Base-by-base conservation (phyloP, 2,113 vertebrate genomes). In the Casuarius casuarius region DNA sequence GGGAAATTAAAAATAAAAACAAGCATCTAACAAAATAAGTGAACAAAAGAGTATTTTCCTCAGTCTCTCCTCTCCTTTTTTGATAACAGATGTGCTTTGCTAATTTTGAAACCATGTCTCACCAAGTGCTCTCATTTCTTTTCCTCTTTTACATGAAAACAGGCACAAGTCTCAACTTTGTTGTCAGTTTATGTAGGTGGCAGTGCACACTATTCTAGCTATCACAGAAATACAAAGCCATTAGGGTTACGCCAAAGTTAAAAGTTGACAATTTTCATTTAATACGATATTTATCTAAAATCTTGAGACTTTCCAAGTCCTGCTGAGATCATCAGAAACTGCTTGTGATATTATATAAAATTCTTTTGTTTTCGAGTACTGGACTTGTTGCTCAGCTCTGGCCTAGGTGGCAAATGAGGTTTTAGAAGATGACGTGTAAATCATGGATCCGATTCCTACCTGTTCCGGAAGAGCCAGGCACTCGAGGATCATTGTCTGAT, bases 1-100 rank as follows among this genome's bases (percentile, higher is more conserved):
- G 40, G 38, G 38, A 67, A 56, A 44, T 67, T 67, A 67, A 80
- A 66, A 44, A 76, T 20, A 76, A 26, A 66, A 80, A n/a, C 38
- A 54, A 56, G 23, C 7, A 20, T 29, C 48, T 48, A 68, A 38
- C 59, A 87, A 89, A 87, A 72, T 49, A 82, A 89, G 59, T 91
- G 71, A 94, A 84, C 6, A n/a, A 67, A 66, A 75, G 59, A 92
- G 48, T 28, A 5, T 75, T 92, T 87, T 71, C 17, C 65, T 89
- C 61, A 67, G 16, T 9, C 6, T 89, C 56, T 90, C 18, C 12
- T 9, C 26, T 71, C 28, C 54, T 81, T 42, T 59, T 89, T 62
- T 71, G 70, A 84, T 6, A 81, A 14, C 28, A 84, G 31, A 58
- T 70, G 18, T 59, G 23, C 33, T 94, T 86, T 87, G 31, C 44